Percentiles rank a stretch among this genome's conserved stretches.
These are phyloP conservation scores for Enoplosus armatus DNA, from an alignment of 2,797 vertebrate genomes.

Conservation along the genomic window DNA sequence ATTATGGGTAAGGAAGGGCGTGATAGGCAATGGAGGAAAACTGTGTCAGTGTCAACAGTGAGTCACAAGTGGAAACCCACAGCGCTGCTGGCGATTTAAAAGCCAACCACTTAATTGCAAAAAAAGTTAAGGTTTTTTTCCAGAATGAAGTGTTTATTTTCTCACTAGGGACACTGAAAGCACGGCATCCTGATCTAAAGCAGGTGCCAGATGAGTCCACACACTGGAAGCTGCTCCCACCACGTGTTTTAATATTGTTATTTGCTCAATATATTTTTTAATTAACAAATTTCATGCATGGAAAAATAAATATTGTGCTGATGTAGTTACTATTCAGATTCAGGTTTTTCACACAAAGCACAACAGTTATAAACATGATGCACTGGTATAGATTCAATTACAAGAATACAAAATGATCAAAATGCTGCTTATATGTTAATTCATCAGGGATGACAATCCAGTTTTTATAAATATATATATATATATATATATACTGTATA, in stretches of 20 bases:
- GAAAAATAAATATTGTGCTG: background rate
- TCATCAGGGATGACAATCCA: too few species aligned
- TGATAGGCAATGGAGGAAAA: constrained; percentile 72
- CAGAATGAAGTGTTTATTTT: constrained; percentile 48
- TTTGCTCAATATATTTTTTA: background rate
- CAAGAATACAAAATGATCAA: background rate
- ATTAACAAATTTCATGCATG: background rate
- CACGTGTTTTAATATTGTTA: background rate
- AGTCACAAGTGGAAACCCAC: constrained; percentile 70
- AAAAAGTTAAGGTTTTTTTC: constrained; percentile 13
- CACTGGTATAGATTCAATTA: background rate
- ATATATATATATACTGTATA: too few species aligned
- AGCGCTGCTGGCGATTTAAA: constrained; percentile 38
- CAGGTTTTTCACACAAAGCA: background rate
- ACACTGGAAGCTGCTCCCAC: background rate
- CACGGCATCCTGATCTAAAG: constrained; percentile 18
- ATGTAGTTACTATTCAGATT: background rate
- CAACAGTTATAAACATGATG: background rate
- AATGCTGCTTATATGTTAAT: background rate
- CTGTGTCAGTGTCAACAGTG: constrained; percentile 73
- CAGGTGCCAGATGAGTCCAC: constrained; percentile 3
- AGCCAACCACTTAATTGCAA: constrained; percentile 32
- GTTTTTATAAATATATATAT: too few species aligned
- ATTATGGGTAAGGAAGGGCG: constrained; percentile 79
- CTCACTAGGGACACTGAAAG: constrained; percentile 7